These are phyloP conservation scores for Drosophila orena DNA, from an alignment of 1,140 invertebrate species.

Conservation along the genomic window DNA sequence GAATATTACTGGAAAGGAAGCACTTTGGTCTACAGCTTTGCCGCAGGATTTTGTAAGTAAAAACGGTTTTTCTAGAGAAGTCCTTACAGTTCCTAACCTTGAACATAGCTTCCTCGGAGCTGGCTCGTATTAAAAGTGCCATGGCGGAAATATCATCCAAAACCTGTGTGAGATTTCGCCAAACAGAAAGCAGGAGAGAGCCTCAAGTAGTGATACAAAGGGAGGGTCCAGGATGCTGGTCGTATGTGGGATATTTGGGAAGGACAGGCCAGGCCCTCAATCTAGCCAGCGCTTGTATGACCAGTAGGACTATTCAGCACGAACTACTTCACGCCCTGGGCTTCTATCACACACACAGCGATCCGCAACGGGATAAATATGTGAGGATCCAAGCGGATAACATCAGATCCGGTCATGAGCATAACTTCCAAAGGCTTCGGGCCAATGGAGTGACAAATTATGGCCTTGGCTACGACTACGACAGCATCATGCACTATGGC, in stretches of 20 bases:
- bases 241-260: conserved; percentile 85
- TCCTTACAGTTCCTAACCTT: too few relatives aligned
- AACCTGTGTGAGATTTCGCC: conserved; percentile 51
- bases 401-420: conserved; percentile 86
- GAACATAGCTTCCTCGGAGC: conserved; percentile 11
- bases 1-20: conserved; percentile 44
- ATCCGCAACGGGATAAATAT: conserved; percentile 88
- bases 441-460: conserved; percentile 83
- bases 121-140: neutral
- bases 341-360: conserved; percentile 90
- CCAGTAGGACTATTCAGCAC: conserved; percentile 86
- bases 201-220: conserved; percentile 59
- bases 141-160: conserved; percentile 39
- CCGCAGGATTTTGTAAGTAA: conserved; percentile 27
- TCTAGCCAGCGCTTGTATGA: conserved; percentile 54
- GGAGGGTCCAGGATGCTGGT: conserved; percentile 85
- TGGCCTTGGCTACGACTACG: conserved; percentile 87
- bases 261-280: conserved; percentile 71
- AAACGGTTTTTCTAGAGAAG: too few relatives aligned
- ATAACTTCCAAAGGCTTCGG: conserved; percentile 86
- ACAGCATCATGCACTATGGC: conserved; percentile 89
- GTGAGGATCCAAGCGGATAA: conserved; percentile 88
- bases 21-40: conserved; percentile 50
- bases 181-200: conserved; percentile 3
- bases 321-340: conserved; percentile 89